Evolutionary conservation across 2,113 vertebrate genomes (phyloP).

Genomic region (Pholis gunnellus): DNA sequence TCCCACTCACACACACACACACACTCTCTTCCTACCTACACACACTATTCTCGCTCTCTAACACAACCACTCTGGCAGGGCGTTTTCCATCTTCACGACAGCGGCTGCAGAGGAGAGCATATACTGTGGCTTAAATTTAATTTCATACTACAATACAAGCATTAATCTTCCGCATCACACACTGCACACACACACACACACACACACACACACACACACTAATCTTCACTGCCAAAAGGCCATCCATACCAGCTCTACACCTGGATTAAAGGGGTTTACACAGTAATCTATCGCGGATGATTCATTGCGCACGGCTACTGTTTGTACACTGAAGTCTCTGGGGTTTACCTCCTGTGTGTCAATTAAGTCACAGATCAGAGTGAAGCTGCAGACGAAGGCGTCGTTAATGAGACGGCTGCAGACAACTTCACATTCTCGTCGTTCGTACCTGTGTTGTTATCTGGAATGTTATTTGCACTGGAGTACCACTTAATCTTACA

Average conservation of each 20-base stretch:
- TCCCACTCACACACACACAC: constrained; percentile 17
- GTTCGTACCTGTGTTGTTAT: background rate
- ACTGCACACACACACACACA: background rate
- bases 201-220: constrained; percentile 31
- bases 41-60: background rate
- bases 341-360: constrained; percentile 24
- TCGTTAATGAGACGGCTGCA: constrained; percentile 3
- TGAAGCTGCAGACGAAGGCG: constrained; percentile 6
- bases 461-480: too few relatives aligned
- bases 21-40: constrained; percentile 4
- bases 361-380: constrained; percentile 19
- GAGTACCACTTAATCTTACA: too few relatives aligned
- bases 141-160: constrained; percentile 55
- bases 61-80: constrained; percentile 50
- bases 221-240: constrained; percentile 57
- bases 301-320: constrained; percentile 41
- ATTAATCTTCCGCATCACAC: constrained; percentile 62
- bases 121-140: constrained; percentile 35
- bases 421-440: background rate
- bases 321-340: constrained; percentile 15
- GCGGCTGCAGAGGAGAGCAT: constrained; percentile 40
- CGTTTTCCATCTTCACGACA: constrained; percentile 45
- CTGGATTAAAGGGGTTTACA: constrained; percentile 65
- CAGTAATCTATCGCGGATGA: constrained; percentile 62
- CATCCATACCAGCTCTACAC: constrained; percentile 54